A percentile compares a stretch with the other conserved stretches of the same genome.
Conservation (phyloP, 1,140 invertebrate genomes). For the Nephotettix cincticeps region DNA sequence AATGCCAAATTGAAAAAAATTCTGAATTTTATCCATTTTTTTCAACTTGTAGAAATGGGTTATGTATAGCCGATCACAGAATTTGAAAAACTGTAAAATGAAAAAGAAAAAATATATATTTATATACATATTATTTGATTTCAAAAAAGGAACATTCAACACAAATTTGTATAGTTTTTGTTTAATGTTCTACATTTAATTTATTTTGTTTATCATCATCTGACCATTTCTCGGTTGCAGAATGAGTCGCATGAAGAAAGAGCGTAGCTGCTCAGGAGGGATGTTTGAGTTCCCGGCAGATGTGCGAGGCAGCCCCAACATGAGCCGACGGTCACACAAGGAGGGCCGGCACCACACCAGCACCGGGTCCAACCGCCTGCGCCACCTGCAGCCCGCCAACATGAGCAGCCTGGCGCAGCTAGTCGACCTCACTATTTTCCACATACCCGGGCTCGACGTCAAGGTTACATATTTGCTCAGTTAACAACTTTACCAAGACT, state of each 20-base stretch:
- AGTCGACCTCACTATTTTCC: conserved; percentile 86
- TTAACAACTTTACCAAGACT: no score
- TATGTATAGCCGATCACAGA: no score
- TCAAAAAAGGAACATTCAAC: no score
- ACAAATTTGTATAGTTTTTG: no score
- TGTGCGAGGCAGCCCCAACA: conserved; percentile 49
- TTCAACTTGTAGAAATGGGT: no score
- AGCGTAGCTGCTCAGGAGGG: conserved; percentile 68
- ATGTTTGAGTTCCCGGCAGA: conserved; percentile 60
- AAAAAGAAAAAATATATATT: no score
- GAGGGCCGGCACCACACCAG: conserved; percentile 50
- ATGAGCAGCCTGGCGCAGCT: conserved; percentile 47
- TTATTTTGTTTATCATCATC: no score
- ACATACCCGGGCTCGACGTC: conserved; percentile 92
- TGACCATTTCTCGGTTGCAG: conserved; percentile 39
- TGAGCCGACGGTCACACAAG: conserved; percentile 50
- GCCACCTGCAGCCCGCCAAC: conserved; percentile 48
- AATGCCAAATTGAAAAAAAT: no score
- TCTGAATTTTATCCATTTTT: no score
- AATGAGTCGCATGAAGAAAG: conserved; percentile 63
- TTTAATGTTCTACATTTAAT: no score
- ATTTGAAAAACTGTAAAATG: no score
- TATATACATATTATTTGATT: no score
- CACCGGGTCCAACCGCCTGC: conserved; percentile 51
- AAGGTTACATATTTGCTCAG: conserved; percentile 58